Base-by-base conservation (phyloP, 2,888 invertebrate genomes). In the Drosophila aldrichi region DNA sequence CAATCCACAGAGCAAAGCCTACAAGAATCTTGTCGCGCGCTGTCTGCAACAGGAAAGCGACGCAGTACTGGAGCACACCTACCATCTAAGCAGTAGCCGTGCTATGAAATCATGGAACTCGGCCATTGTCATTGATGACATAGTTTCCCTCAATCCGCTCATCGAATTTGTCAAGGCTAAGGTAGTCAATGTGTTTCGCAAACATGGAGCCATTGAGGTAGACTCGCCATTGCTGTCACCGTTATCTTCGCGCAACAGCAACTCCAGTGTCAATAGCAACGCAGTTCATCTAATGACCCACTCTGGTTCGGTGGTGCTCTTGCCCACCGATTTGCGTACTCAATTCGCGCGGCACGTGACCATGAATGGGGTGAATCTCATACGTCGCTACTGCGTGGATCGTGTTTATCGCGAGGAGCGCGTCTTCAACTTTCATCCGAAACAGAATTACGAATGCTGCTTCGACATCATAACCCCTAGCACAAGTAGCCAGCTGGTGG, bases 391-490 rank as follows among this genome's bases (percentile, higher is more conserved):
- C 92, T 95, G 96, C 1, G 95, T 98, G 8, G 98, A 97, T 82
- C 95, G 96, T 57, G 98, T 98, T 2, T 99, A 96, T 90, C 94
- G 97, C 66, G 96, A 97, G 91, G 95, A 96, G 80, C 95, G 96
- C 85, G 95, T 95, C 3, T 94, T 94, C 65, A 97, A 97, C 1
- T 96, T 96, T 84, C 97, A 98, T 93, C 99, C 99, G 0, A 95
- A 96, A 73, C 98, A 98, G 93, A 94, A 97, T 20, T 95, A 96
- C 64, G 98, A 98, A 92, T 98, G 98, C 92, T 97, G 97, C 2
- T 98, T 98, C 92, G 99, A 99, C 92, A 97, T 99, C 69, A 96
- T 98, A 36, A 96, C 96, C 6, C 95, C 97, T 3, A 95, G 94
- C 69, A 94, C 95, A 66, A 96, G 96, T 94, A 95, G 95, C 79